phyloP scores from a whole-genome alignment of 2,888 invertebrate species.

The Cotesia congregata region DNA sequence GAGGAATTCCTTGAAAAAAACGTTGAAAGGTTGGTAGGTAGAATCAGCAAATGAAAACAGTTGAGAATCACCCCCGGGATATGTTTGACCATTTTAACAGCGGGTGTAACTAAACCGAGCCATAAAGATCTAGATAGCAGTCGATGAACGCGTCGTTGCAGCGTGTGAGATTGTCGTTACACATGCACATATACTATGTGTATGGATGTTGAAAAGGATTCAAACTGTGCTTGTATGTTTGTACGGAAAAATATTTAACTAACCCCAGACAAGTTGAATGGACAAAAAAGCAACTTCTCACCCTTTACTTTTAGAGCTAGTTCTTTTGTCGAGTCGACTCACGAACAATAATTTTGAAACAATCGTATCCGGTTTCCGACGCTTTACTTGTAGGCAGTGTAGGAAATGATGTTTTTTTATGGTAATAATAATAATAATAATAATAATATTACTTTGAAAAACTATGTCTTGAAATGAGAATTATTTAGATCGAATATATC shows the following conservation, averaged over 20 bases:
- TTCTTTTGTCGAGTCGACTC: background rate
- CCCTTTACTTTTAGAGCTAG: background rate
- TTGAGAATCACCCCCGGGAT: slow-evolving; percentile 6
- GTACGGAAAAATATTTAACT: slow-evolving; percentile 22
- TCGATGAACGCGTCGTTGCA: slow-evolving; percentile 45
- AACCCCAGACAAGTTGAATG: slow-evolving; percentile 23
- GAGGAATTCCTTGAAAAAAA: slow-evolving; percentile 28
- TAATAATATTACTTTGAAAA: no score
- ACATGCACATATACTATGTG: background rate
- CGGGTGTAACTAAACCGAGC: slow-evolving; percentile 55
- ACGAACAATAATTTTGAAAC: slow-evolving; percentile 1
- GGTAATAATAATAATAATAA: background rate
- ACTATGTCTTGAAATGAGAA: no score
- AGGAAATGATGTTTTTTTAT: background rate
- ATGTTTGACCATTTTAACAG: slow-evolving; percentile 54
- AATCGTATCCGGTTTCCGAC: background rate
- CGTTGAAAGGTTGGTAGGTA: background rate
- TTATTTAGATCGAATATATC: no score
- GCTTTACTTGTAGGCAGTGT: background rate
- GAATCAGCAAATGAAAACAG: slow-evolving; percentile 18
- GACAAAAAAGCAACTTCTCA: background rate
- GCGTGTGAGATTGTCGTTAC: slow-evolving; percentile 38
- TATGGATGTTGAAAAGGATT: background rate
- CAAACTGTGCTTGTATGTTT: background rate
- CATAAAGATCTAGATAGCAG: slow-evolving; percentile 63